phyloP scores from a whole-genome alignment of 2,888 invertebrate genomes.

The Argyra leucocephala region DNA sequence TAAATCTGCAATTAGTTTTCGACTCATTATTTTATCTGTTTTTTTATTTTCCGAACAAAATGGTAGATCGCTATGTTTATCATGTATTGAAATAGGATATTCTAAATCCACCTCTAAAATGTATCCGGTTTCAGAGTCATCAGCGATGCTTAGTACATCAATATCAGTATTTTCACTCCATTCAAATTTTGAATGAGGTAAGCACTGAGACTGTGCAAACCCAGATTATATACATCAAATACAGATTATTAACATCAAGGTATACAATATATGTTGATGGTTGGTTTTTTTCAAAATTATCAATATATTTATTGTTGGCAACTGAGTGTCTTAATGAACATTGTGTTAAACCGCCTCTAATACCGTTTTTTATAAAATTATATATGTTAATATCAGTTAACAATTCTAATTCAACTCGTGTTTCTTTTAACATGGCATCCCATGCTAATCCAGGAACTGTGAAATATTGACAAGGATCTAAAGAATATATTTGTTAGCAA shows the following conservation, averaged over 20 bases:
- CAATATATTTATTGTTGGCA: slow-evolving; percentile 10
- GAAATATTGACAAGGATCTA: slow-evolving; percentile 29
- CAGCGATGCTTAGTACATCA: slow-evolving; percentile 21
- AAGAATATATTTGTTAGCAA: slow-evolving; percentile 17
- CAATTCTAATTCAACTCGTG: slow-evolving; percentile 29
- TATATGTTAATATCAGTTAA: slow-evolving; percentile 31
- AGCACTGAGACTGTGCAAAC: slow-evolving; percentile 21
- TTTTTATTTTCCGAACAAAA: slow-evolving; percentile 27
- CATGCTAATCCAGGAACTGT: slow-evolving; percentile 29
- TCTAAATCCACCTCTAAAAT: slow-evolving; percentile 29
- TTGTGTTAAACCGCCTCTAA: slow-evolving; percentile 11
- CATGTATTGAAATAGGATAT: slow-evolving; percentile 25
- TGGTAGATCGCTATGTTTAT: slow-evolving; percentile 29
- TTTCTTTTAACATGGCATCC: slow-evolving; percentile 30
- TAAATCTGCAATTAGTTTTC: slow-evolving; percentile 28
- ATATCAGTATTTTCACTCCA: slow-evolving; percentile 20
- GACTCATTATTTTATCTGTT: slow-evolving; percentile 21
- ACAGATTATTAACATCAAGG: slow-evolving; percentile 23
- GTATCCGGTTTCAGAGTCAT: slow-evolving; percentile 23
- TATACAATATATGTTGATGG: slow-evolving; percentile 15
- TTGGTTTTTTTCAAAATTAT: neutral
- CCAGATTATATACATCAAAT: too few relatives aligned
- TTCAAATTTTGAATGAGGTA: slow-evolving; percentile 25
- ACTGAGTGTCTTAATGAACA: too few relatives aligned
- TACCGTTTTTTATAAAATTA: slow-evolving; percentile 12